Conservation (phyloP, 2,888 invertebrate genomes). For the Invenusta paracnida region DNA sequence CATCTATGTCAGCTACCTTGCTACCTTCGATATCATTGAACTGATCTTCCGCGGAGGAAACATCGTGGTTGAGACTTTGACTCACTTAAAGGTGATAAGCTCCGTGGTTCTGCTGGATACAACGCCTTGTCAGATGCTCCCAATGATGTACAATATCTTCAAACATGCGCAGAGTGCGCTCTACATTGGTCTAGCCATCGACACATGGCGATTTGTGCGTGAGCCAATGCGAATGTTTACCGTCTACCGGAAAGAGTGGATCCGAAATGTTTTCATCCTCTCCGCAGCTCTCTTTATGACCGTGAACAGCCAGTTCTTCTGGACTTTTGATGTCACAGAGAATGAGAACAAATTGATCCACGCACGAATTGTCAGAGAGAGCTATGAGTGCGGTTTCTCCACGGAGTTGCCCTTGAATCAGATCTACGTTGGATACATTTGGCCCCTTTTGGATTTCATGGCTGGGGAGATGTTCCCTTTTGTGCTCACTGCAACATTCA, state of each 20-base stretch:
- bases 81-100: constrained; percentile 5
- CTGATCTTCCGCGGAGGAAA: constrained; percentile 23
- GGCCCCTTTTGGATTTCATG: constrained; percentile 36
- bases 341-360: constrained; percentile 35
- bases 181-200: constrained; percentile 34
- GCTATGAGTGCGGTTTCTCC: constrained; percentile 36
- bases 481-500: neutral
- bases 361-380: constrained; percentile 24
- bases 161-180: constrained; percentile 14
- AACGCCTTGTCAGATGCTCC: constrained; percentile 32
- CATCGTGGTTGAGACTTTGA: constrained; percentile 23
- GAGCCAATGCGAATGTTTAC: constrained; percentile 26
- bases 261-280: constrained; percentile 35
- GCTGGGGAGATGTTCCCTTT: constrained; percentile 37
- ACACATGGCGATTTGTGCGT: constrained; percentile 35
- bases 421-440: constrained; percentile 25
- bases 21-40: constrained; percentile 31
- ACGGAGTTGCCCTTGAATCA: constrained; percentile 31
- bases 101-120: neutral
- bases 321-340: constrained; percentile 39
- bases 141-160: constrained; percentile 24
- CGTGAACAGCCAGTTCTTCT: constrained; percentile 38
- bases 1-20: constrained; percentile 25
- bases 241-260: constrained; percentile 31
- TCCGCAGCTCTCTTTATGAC: neutral